Percentiles rank a stretch among this genome's conserved stretches.
Evolutionary conservation across 2,888 invertebrate species (phyloP).

Genomic region (Apamea epomidion): DNA sequence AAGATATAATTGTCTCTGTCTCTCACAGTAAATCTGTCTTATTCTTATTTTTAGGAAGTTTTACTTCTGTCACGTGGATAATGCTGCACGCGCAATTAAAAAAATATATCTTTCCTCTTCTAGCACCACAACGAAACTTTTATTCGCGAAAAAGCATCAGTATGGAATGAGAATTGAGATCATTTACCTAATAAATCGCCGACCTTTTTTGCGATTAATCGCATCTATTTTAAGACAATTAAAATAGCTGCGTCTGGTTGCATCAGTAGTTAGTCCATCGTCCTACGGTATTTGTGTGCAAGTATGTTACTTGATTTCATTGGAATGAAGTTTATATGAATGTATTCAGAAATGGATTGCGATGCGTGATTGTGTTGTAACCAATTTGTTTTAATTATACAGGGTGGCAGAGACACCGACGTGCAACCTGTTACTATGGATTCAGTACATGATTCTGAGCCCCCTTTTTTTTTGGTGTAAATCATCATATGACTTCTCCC

Average conservation of each 20-base stretch:
- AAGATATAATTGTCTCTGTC: too few relatives aligned
- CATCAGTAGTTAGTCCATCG: slow-evolving; percentile 39
- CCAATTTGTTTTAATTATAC: slow-evolving; percentile 6
- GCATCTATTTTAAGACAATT: slow-evolving; percentile 41
- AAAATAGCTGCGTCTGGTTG: slow-evolving; percentile 43
- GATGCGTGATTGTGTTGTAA: slow-evolving; percentile 9
- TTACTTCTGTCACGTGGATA: too few relatives aligned
- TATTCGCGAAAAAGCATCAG: neutral
- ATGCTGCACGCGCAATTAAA: too few relatives aligned
- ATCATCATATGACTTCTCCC: too few relatives aligned
- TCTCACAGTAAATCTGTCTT: too few relatives aligned
- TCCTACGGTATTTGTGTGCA: slow-evolving; percentile 46
- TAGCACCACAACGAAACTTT: neutral
- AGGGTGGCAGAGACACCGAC: too few relatives aligned
- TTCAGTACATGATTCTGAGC: too few relatives aligned
- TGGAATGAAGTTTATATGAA: slow-evolving; percentile 25
- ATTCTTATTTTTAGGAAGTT: too few relatives aligned
- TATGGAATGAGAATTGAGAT: slow-evolving; percentile 7
- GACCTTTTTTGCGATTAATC: slow-evolving; percentile 13
- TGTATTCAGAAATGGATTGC: slow-evolving; percentile 19
- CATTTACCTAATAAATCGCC: slow-evolving; percentile 9
- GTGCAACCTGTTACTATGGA: too few relatives aligned
- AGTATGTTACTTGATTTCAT: slow-evolving; percentile 39
- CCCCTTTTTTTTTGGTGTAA: too few relatives aligned
- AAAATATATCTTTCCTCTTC: neutral